A percentile compares a stretch with the other conserved stretches of the same genome.
These are phyloP conservation scores for Eumacrocentrus americanus DNA, from an alignment of 2,888 invertebrate species.

Conservation along the genomic window DNA sequence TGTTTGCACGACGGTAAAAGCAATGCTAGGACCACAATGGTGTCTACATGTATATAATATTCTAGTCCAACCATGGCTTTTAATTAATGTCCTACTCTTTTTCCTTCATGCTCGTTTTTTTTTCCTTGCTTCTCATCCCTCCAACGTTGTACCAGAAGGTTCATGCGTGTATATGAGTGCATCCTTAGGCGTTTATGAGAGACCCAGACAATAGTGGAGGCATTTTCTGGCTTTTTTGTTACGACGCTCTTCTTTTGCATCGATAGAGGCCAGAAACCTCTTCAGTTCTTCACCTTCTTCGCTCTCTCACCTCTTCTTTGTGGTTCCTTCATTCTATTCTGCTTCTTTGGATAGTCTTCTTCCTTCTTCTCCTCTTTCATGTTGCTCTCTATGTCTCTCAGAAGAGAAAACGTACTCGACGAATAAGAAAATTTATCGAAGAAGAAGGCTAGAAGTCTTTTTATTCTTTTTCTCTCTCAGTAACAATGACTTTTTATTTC, in stretches of 20 bases:
- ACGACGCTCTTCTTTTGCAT: background rate
- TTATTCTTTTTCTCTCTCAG: background rate
- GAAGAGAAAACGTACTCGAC: background rate
- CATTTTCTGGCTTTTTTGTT: background rate
- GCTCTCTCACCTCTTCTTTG: background rate
- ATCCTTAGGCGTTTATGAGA: background rate
- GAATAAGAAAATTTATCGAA: background rate
- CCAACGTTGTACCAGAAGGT: too few species aligned
- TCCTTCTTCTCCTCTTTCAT: background rate
- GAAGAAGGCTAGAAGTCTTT: background rate
- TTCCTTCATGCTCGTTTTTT: too few species aligned
- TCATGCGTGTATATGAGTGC: too few species aligned
- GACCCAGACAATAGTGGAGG: background rate
- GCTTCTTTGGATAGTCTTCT: background rate
- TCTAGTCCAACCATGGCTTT: too few species aligned
- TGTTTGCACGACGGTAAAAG: constrained; percentile 44
- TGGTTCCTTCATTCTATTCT: background rate
- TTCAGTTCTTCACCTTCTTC: background rate
- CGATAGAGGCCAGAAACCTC: background rate
- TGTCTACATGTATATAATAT: background rate
- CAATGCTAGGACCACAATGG: constrained; percentile 38
- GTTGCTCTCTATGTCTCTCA: background rate
- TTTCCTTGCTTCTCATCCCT: too few species aligned
- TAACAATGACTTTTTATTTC: background rate
- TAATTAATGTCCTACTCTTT: too few species aligned